Base-by-base conservation (phyloP, 2,113 vertebrate species). In the Oryzias woworae region DNA sequence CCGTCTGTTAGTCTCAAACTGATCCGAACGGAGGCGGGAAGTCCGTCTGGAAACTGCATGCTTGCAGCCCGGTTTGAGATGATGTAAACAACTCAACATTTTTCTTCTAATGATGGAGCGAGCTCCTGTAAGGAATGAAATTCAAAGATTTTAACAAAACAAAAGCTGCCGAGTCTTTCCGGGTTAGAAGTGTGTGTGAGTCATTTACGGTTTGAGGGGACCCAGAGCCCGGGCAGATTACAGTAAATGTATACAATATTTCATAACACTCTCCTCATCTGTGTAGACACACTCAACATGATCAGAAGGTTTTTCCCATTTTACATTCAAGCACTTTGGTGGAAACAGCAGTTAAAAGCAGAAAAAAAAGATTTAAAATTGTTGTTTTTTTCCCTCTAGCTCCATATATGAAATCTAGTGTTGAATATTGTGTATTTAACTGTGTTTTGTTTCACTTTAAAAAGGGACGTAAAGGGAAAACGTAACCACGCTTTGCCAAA, bases 181-280 rank as follows among this genome's bases (percentile, higher is more conserved):
- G 22, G 23, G n/a, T 61, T 20, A 59, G 23, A 10, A 36, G 2
- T 46, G 23, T 69, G 36, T 47, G 18, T 72, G 63, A 69, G 22
- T 80, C 36, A 63, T 51, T 51, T 23, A 3, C 52, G 43, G 10
- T 62, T 45, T n/a, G 4, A 43, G 20, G 2, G 7, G 17, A 22
- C 31, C 43, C 53, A 3, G 18, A 48, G 18, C n/a, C 6, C 13
- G 26, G 50, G 47, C 2, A 23, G 7, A 23, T 45, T 17, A 44
- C 36, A 46, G 54, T 53, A 65, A 70, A 15, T 52, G 52, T 49
- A 50, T 14, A 36, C 57, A 50, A 22, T 1, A 59, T 80, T 75
- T 82, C 77, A 53, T 53, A 47, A 68, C 0, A n/a, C 57, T 23
- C n/a, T 46, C 80, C 68, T 68, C 57, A 66, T 73, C 71, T 55